Evolutionary conservation across 2,113 vertebrate genomes (phyloP).

Genomic region (Pangasianodon hypophthalmus): DNA sequence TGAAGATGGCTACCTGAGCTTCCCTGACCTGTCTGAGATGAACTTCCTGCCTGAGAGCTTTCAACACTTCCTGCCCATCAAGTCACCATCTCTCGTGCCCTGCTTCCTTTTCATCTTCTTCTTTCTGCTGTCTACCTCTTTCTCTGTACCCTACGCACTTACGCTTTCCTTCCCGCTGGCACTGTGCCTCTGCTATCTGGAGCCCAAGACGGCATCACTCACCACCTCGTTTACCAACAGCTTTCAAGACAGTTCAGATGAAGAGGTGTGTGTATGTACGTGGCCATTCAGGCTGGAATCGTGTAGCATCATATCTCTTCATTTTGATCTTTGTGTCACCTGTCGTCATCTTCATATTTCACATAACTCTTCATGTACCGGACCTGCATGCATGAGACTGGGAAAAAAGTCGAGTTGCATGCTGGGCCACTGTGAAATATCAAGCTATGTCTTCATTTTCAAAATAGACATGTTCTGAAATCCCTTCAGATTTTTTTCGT

Average conservation of each 20-base stretch:
- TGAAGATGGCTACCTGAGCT: constrained; percentile 93
- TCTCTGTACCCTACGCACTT: constrained; percentile 96
- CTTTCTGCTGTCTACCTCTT: constrained; percentile 96
- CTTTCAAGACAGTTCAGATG: constrained; percentile 99
- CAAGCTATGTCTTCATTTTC: not conserved
- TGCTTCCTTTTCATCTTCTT: constrained; percentile 99
- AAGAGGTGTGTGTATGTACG: constrained; percentile 80
- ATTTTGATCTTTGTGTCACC: not conserved
- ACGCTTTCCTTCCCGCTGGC: constrained; percentile 98
- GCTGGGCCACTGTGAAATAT: not conserved
- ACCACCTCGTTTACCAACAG: constrained; percentile 94
- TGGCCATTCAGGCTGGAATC: constrained; percentile 73
- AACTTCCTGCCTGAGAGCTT: constrained; percentile 87
- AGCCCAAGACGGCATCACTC: constrained; percentile 98
- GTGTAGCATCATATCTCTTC: constrained; percentile 69
- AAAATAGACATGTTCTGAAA: not conserved
- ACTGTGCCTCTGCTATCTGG: constrained; percentile 99
- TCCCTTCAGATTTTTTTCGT: not conserved
- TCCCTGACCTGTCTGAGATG: constrained; percentile 90
- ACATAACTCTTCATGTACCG: not conserved
- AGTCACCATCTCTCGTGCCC: constrained; percentile 92
- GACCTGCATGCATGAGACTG: not conserved
- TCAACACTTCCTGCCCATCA: constrained; percentile 91
- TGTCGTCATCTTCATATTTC: not conserved
- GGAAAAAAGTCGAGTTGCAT: not conserved